Evolutionary conservation across 2,113 vertebrate genomes (phyloP).

Genomic region (Hemichromis elongatus): DNA sequence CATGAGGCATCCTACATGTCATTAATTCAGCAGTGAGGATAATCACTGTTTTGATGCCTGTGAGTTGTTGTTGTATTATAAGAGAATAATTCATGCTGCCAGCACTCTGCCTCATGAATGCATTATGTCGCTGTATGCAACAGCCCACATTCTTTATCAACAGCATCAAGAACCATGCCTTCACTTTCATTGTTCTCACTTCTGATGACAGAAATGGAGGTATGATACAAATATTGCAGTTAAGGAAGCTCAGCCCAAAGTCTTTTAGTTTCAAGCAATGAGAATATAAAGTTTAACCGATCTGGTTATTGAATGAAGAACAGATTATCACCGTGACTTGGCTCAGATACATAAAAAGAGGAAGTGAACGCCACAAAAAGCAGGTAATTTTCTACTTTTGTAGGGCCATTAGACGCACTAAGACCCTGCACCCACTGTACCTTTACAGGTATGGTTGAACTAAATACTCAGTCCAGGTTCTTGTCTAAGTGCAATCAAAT

Average conservation of each 20-base stretch:
- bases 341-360: not conserved
- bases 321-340: not conserved
- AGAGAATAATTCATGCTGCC: conserved; percentile 55
- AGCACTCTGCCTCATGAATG: conserved; percentile 51
- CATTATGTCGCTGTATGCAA: conserved; percentile 10
- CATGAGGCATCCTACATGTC: conserved; percentile 11
- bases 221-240: conserved; percentile 33
- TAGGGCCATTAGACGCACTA: not conserved
- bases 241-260: not conserved
- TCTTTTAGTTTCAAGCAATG: not conserved
- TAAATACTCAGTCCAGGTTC: not conserved
- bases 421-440: not conserved
- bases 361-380: not conserved
- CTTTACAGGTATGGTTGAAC: not conserved
- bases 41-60: conserved; percentile 41
- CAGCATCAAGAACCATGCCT: conserved; percentile 37
- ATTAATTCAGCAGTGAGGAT: conserved; percentile 44
- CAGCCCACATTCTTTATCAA: conserved; percentile 6
- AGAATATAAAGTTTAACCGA: not conserved
- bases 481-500: not conserved
- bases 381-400: not conserved
- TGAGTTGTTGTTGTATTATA: conserved; percentile 23
- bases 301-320: not conserved
- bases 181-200: conserved; percentile 25
- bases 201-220: conserved; percentile 1